These are phyloP conservation scores for Xenopus tropicalis DNA, from an alignment of 2,113 vertebrate genomes.

Conservation along the genomic window DNA sequence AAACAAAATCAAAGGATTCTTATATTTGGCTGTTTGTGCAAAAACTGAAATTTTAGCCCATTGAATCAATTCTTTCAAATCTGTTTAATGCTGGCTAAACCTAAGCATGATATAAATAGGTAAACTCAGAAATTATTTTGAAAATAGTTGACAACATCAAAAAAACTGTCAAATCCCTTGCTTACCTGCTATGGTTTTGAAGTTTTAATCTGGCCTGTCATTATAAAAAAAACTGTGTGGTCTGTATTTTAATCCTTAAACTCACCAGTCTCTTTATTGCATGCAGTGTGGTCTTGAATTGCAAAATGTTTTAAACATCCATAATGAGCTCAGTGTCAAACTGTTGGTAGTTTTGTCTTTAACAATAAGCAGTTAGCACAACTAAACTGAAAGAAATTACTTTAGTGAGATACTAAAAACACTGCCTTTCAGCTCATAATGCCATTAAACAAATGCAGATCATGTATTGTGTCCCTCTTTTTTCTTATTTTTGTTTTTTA, in stretches of 20 bases:
- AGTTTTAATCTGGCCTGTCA: slow-evolving; percentile 62
- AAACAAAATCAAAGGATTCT: no score
- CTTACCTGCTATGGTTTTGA: slow-evolving; percentile 56
- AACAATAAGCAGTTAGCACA: slow-evolving; percentile 85
- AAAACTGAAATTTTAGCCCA: no score
- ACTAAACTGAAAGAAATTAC: slow-evolving; percentile 88
- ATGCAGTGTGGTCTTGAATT: slow-evolving; percentile 82
- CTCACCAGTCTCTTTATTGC: slow-evolving; percentile 60
- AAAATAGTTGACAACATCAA: not conserved
- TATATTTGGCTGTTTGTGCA: no score
- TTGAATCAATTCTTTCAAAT: no score
- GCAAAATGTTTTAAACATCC: slow-evolving; percentile 84
- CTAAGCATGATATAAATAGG: no score
- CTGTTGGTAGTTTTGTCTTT: slow-evolving; percentile 84
- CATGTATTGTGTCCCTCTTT: slow-evolving; percentile 56
- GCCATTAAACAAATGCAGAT: slow-evolving; percentile 60
- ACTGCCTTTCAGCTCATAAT: slow-evolving; percentile 58
- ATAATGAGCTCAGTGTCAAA: slow-evolving; percentile 86
- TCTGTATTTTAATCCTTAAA: slow-evolving; percentile 71
- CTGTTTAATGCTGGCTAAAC: no score
- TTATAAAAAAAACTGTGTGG: slow-evolving; percentile 53
- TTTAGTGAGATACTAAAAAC: slow-evolving; percentile 88
- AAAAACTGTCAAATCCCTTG: not conserved
- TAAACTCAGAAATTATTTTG: no score
- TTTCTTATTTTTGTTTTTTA: slow-evolving; percentile 47